These are phyloP conservation scores for Larimichthys crocea DNA, from an alignment of 2,113 vertebrate genomes.

Conservation along the genomic window DNA sequence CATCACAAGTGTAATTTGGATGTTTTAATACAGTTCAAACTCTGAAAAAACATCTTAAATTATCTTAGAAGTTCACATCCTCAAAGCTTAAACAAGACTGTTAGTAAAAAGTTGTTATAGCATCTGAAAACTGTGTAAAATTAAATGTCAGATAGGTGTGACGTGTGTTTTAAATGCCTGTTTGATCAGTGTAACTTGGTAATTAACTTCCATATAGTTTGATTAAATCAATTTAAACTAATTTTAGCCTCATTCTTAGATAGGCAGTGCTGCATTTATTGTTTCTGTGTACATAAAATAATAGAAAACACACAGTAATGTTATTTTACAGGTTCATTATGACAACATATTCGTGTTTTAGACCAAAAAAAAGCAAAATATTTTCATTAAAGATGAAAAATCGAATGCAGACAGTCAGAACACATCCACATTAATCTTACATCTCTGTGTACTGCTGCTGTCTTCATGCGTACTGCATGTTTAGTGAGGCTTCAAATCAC, in stretches of 20 bases:
- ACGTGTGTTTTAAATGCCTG: neutral
- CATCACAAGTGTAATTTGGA: neutral
- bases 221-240: neutral
- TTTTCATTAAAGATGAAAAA: neutral
- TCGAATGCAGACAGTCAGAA: neutral
- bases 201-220: neutral
- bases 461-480: slow-evolving; percentile 1
- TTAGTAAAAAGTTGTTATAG: neutral
- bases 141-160: neutral
- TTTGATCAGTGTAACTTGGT: neutral
- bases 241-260: neutral
- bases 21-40: too few relatives aligned
- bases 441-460: slow-evolving; percentile 10
- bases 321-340: neutral
- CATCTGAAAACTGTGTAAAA: neutral
- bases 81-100: neutral
- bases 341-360: neutral
- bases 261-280: too few relatives aligned
- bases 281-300: neutral
- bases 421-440: neutral
- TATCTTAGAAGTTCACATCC: neutral
- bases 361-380: neutral
- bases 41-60: neutral
- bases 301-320: neutral
- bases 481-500: slow-evolving; percentile 16